Conservation (phyloP, 1,140 invertebrate species). For the Pollicipes pollicipes region DNA sequence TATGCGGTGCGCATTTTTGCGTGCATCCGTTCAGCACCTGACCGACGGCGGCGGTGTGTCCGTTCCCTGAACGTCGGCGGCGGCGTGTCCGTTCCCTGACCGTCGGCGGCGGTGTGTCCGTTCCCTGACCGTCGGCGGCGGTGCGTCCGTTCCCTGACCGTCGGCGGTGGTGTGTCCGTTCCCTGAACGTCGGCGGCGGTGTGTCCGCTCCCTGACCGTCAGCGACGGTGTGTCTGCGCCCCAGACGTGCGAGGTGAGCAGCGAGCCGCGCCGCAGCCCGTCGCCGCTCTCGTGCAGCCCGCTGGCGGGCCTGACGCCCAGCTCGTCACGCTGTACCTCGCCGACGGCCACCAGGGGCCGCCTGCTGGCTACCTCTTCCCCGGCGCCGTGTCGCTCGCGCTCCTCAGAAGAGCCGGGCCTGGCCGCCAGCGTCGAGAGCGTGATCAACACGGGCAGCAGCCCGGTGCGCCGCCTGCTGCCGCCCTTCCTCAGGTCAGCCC, state of each 20-base stretch:
- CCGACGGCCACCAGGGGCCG: background rate
- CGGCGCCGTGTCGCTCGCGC: background rate
- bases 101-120: no score
- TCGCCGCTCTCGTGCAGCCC: background rate
- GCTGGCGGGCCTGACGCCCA: background rate
- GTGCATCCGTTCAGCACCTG: no score
- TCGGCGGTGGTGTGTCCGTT: no score
- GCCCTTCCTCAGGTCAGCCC: conserved; percentile 1
- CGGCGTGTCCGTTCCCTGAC: no score
- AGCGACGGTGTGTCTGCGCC: no score
- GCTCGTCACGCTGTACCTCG: background rate
- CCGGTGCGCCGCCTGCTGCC: background rate
- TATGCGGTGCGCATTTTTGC: no score
- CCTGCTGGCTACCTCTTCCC: background rate
- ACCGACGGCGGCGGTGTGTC: no score
- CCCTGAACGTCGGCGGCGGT: no score
- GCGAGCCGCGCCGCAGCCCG: background rate
- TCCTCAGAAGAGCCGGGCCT: background rate
- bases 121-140: no score
- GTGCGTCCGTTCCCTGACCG: no score
- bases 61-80: no score
- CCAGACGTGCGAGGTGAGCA: background rate
- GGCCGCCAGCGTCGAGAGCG: background rate
- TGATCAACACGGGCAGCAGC: background rate
- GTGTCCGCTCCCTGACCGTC: no score